A percentile compares a stretch with the other conserved stretches of the same genome.
These are phyloP conservation scores for Agriopis marginaria DNA, from an alignment of 2,888 invertebrate genomes.

Conservation along the genomic window DNA sequence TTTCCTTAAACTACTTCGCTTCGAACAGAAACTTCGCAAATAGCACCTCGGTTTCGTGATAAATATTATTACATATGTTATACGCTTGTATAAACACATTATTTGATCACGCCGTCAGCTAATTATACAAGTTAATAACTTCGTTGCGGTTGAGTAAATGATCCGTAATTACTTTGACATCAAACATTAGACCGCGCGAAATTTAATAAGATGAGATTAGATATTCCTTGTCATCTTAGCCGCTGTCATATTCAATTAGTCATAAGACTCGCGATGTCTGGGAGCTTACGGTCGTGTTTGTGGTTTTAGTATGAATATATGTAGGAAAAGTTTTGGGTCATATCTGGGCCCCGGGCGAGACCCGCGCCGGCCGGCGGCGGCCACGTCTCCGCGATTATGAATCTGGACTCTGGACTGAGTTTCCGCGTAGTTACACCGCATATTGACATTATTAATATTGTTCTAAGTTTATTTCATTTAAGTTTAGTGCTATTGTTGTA, in stretches of 20 bases:
- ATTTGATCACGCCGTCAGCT: constrained; percentile 26
- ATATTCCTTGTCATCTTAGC: constrained; percentile 34
- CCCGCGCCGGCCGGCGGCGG: background rate
- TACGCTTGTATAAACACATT: constrained; percentile 21
- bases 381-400: constrained; percentile 11
- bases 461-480: constrained; percentile 4
- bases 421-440: constrained; percentile 11
- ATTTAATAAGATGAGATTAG: constrained; percentile 30
- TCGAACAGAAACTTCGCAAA: constrained; percentile 19
- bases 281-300: constrained; percentile 24
- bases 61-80: constrained; percentile 13
- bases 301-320: constrained; percentile 41
- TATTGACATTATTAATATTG: constrained; percentile 1
- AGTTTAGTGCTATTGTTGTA: background rate
- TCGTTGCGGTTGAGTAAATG: constrained; percentile 27
- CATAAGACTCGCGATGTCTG: constrained; percentile 18
- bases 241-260: constrained; percentile 31
- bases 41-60: constrained; percentile 26
- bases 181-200: constrained; percentile 25
- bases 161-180: constrained; percentile 34
- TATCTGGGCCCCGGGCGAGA: constrained; percentile 18
- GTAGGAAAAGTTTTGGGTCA: constrained; percentile 50
- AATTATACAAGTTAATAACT: constrained; percentile 34
- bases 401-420: constrained; percentile 12
- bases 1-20: constrained; percentile 43